Conservation (phyloP, 1,140 invertebrate species). For the Psix sp. region DNA sequence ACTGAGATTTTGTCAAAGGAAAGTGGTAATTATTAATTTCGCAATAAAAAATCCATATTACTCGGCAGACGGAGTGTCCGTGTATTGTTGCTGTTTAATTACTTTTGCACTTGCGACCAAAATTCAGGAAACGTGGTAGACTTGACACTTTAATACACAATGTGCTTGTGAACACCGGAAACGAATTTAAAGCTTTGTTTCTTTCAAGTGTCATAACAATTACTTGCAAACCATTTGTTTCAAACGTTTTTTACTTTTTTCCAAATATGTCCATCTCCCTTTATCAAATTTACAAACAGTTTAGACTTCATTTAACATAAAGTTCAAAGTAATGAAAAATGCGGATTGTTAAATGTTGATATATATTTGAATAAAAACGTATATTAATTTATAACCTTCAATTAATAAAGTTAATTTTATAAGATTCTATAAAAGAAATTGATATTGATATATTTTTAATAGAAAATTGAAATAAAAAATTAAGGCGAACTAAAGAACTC, state of each 20-base stretch:
- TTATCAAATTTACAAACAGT: too few species aligned
- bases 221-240: constrained; percentile 42
- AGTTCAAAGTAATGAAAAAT: too few species aligned
- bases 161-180: constrained; percentile 31
- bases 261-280: too few species aligned
- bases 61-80: constrained; percentile 31
- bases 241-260: constrained; percentile 16
- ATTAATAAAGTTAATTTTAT: too few species aligned
- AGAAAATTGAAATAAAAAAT: constrained; percentile 3
- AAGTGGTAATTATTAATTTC: constrained; percentile 44
- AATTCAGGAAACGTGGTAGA: constrained; percentile 42
- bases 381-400: too few species aligned
- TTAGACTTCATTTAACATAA: too few species aligned
- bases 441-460: background rate
- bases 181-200: constrained; percentile 53
- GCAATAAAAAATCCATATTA: constrained; percentile 34
- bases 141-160: constrained; percentile 53
- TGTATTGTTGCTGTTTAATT: constrained; percentile 57
- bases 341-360: too few species aligned
- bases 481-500: background rate
- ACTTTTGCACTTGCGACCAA: constrained; percentile 38
- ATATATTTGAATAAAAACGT: too few species aligned
- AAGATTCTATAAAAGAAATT: too few species aligned
- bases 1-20: too few species aligned
- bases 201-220: constrained; percentile 44